A percentile compares a stretch with the other conserved stretches of the same genome.
These are phyloP conservation scores for Echinarachnius parma DNA, from an alignment of 53 echinoderm and acorn worm genomes.

Conservation along the genomic window DNA sequence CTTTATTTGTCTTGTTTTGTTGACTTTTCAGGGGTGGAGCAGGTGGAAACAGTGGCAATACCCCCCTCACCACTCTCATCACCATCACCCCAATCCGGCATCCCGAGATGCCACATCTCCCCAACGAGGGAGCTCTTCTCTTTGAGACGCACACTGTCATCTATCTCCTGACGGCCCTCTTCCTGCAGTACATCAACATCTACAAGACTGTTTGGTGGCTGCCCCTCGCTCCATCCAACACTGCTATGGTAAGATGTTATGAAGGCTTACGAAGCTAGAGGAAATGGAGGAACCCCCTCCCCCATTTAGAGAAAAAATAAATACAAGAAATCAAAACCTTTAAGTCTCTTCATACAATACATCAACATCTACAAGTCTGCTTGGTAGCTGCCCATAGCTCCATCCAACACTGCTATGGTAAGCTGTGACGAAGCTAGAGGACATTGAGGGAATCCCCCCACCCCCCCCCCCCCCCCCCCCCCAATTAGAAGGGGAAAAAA, in stretches of 20 bases:
- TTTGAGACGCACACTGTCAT: slow-evolving; percentile 87
- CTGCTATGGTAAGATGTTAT: slow-evolving; percentile 82
- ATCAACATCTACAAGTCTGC: slow-evolving; percentile 98
- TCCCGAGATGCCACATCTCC: slow-evolving; percentile 76
- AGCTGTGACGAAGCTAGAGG: too few relatives aligned
- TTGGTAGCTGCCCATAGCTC: slow-evolving; percentile 86
- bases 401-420: slow-evolving; percentile 83
- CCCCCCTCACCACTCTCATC: slow-evolving; percentile 86
- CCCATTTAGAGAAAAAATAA: too few relatives aligned
- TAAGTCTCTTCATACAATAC: slow-evolving; percentile 95
- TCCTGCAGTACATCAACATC: slow-evolving; percentile 97
- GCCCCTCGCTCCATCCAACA: slow-evolving; percentile 75
- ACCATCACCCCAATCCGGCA: slow-evolving; percentile 94
- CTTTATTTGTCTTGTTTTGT: not conserved
- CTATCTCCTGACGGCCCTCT: slow-evolving; percentile 90
- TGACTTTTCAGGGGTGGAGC: slow-evolving; percentile 70
- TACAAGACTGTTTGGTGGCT: slow-evolving; percentile 98
- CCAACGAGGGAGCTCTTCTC: slow-evolving; percentile 74
- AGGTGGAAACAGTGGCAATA: slow-evolving; percentile 55
- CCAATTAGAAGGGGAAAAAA: too few relatives aligned
- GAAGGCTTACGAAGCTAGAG: too few relatives aligned
- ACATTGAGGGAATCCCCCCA: too few relatives aligned
- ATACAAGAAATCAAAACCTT: too few relatives aligned
- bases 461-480: too few relatives aligned
- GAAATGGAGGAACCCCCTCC: too few relatives aligned